Evolutionary conservation across 2,888 invertebrate genomes (phyloP), one percentile per base, ranked within the genome.

Genomic region (Orthosia gracilis): DNA sequence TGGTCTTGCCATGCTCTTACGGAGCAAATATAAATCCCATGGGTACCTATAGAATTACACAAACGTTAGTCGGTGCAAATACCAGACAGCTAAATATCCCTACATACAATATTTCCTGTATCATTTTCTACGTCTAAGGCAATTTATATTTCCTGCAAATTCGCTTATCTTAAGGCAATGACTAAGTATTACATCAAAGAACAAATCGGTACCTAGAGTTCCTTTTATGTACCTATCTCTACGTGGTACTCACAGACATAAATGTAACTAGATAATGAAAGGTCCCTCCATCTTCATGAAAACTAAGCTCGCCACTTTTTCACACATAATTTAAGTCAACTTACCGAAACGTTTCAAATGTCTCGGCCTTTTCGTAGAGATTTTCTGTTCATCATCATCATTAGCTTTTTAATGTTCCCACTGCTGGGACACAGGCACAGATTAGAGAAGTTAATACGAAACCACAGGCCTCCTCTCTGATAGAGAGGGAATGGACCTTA

Each of bases 111-210:
- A 62, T 64, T 76, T 69, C 69, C 67, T 68, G 69, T 59, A 63
- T 69, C 69, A 78, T 80, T 80, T 77, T 65, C 78, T 49, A 31
- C 54, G 57, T 68, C 61, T 12, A 45, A 52, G 49, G 18, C 57
- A 58, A 65, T 71, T 65, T 71, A 58, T 62, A 62, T 82, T 74
- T 75, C 70, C 61, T 75, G 59, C 45, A 65, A 81, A 66, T 52
- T 50, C 11, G 7, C 65, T 54, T 57, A 76, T 52, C 55, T 69
- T 63, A 81, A 62, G 18, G 21, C 26, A 26, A 62, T 49, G n/a
- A 69, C 49, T 70, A 71, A 69, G 58, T 64, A 71, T 23, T 15
- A 65, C 23, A 52, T 57, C 49, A 17, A 71, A 54, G 64, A 69
- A 83, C 67, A 79, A 50, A 80, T 69, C 67, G 54, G 69, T 76